These are phyloP conservation scores for Chrysopa pallens DNA, from an alignment of 1,140 invertebrate species.

Conservation along the genomic window DNA sequence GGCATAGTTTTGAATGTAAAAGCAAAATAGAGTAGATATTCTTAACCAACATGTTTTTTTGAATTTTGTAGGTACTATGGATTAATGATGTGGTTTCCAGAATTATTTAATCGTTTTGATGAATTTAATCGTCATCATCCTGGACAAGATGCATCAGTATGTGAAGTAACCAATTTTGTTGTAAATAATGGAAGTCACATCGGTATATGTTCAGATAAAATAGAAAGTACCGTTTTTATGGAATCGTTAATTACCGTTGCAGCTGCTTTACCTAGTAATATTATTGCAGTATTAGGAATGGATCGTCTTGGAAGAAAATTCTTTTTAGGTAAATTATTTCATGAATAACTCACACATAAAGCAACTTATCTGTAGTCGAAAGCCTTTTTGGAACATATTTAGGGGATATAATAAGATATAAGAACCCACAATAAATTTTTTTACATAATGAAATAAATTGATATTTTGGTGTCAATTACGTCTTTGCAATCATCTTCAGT, in stretches of 20 bases:
- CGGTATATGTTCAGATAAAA: conserved; percentile 45
- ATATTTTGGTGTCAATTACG: no score
- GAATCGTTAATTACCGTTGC: conserved; percentile 73
- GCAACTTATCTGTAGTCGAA: no score
- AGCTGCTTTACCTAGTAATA: conserved; percentile 65
- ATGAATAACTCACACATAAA: no score
- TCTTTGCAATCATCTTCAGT: no score
- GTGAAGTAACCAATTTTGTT: conserved; percentile 56
- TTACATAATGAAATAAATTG: no score
- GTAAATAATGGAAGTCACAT: conserved; percentile 41
- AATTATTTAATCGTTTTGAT: conserved; percentile 73
- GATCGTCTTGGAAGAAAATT: conserved; percentile 75
- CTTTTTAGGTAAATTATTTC: conserved; percentile 55
- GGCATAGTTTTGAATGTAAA: no score
- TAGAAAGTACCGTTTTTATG: conserved; percentile 58
- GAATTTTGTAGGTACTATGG: conserved; percentile 52
- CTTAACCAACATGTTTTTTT: neutral
- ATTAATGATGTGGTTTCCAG: conserved; percentile 84
- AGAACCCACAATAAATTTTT: no score
- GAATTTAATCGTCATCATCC: conserved; percentile 43
- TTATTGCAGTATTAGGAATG: conserved; percentile 54
- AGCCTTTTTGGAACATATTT: no score
- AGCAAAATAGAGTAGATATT: no score
- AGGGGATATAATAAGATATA: no score
- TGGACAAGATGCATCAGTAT: conserved; percentile 45